Base-by-base conservation (phyloP, 2,797 vertebrate genomes). In the Octomys mimax region DNA sequence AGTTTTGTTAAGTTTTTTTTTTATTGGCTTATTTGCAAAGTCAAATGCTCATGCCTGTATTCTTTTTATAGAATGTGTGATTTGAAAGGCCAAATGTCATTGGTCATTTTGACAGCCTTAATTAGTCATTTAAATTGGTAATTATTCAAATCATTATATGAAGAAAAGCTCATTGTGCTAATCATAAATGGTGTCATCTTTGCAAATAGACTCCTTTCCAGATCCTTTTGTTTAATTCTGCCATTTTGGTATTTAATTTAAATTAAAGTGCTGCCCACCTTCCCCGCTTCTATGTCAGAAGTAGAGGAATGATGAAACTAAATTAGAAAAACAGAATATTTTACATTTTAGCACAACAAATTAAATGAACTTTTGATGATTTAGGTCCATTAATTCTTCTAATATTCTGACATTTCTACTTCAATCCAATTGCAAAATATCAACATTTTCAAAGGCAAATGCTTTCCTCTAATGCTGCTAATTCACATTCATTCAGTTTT, bases 401-500 rank as follows among this genome's bases (percentile, higher is more conserved):
- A 83, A 66, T 80, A 92, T 28, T 70, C 22, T 96, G 73, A 24
- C 12, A 61, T 88, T 95, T 93, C 66, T 61, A 49, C 84, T 83
- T 49, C 71, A 92, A 19, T 68, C 7, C 22, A 84, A 31, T 4
- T 96, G 54, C 78, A 92, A 96, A 97, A 96, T 21, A 91, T 59
- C 46, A 97, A 95, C 10, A 14, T 66, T 97, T 95, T 36, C 93
- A 96, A 89, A 88, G 31, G 16, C 95, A 91, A 92, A 1, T 68
- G 66, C 87, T 95, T 75, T 89, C 39, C 84, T 54, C 70, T 59
- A 87, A 61, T 49, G 26, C 78, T 94, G 83, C 73, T 86, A 97
- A 95, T 39, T 97, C 87, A 89, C 68, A 95, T 96, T 97, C 95
- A 98, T 98, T 97, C 97, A 86, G 97, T 97, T 97, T 97, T 93